Conservation (phyloP, 2,888 invertebrate species). For the Sphaerophoria rueppellii region DNA sequence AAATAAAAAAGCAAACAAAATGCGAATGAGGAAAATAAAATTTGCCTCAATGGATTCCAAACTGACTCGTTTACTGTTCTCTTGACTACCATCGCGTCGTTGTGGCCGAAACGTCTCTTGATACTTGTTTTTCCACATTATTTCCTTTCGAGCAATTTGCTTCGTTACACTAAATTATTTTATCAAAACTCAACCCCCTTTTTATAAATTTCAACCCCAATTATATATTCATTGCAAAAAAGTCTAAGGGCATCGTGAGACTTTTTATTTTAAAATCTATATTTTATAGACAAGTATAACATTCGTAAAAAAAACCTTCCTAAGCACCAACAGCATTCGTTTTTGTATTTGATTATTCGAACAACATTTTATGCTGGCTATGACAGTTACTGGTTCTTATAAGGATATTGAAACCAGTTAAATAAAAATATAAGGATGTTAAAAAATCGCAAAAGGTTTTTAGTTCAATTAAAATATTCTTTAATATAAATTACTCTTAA, state of each 20-base stretch:
- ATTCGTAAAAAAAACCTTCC: slow-evolving; percentile 30
- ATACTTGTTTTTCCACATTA: slow-evolving; percentile 60
- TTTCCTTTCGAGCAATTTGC: slow-evolving; percentile 66
- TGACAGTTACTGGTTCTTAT: too few relatives aligned
- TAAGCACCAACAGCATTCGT: too few relatives aligned
- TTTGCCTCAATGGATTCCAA: slow-evolving; percentile 42
- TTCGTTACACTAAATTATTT: slow-evolving; percentile 68
- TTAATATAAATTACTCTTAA: too few relatives aligned
- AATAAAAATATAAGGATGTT: too few relatives aligned
- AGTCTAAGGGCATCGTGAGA: slow-evolving; percentile 39
- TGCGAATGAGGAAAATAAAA: slow-evolving; percentile 42
- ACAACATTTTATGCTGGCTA: too few relatives aligned
- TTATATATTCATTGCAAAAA: slow-evolving; percentile 67
- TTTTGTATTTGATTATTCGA: too few relatives aligned
- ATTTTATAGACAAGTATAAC: background rate
- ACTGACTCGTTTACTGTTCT: slow-evolving; percentile 22
- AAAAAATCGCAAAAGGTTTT: too few relatives aligned
- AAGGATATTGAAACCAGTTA: too few relatives aligned
- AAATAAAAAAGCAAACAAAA: slow-evolving; percentile 22
- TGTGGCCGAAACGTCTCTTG: slow-evolving; percentile 22
- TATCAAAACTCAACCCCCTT: background rate
- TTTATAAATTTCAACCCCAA: slow-evolving; percentile 41
- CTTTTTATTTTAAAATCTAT: background rate
- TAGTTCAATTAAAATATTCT: too few relatives aligned
- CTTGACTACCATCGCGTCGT: slow-evolving; percentile 39